phyloP scores from a whole-genome alignment of 2,888 invertebrate genomes.

The Philaethria dido region DNA sequence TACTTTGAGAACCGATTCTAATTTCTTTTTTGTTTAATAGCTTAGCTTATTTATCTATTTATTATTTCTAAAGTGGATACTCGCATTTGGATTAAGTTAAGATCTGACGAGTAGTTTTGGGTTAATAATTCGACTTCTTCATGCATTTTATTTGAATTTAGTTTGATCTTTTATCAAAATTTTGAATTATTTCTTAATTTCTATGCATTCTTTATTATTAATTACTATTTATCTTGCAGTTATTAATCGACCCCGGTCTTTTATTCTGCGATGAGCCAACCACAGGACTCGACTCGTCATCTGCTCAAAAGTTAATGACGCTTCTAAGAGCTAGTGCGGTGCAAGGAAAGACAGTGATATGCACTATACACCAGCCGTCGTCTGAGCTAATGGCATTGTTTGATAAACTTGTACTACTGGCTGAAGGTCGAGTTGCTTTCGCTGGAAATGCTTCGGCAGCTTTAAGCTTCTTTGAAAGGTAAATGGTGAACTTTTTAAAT shows the following conservation, averaged over 20 bases:
- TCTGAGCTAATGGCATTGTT: constrained; percentile 94
- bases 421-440: constrained; percentile 94
- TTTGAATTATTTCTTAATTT: no score
- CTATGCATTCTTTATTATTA: background rate
- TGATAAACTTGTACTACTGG: constrained; percentile 89
- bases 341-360: constrained; percentile 93
- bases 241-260: constrained; percentile 94
- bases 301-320: constrained; percentile 92
- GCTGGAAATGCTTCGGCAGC: constrained; percentile 87
- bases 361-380: constrained; percentile 97
- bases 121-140: no score
- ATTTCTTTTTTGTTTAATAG: no score
- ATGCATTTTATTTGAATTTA: no score
- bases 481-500: constrained; percentile 39
- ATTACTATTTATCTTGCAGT: constrained; percentile 66
- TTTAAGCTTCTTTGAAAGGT: constrained; percentile 85
- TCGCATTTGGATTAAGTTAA: no score
- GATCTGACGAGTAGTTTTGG: no score
- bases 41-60: no score
- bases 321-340: constrained; percentile 88
- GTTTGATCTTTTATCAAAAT: no score
- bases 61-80: no score
- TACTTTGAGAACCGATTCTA: no score
- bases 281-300: constrained; percentile 95
- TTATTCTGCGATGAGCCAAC: constrained; percentile 98